These are phyloP conservation scores for Lemur catta DNA, from an alignment of 2,797 vertebrate species.

Conservation along the genomic window DNA sequence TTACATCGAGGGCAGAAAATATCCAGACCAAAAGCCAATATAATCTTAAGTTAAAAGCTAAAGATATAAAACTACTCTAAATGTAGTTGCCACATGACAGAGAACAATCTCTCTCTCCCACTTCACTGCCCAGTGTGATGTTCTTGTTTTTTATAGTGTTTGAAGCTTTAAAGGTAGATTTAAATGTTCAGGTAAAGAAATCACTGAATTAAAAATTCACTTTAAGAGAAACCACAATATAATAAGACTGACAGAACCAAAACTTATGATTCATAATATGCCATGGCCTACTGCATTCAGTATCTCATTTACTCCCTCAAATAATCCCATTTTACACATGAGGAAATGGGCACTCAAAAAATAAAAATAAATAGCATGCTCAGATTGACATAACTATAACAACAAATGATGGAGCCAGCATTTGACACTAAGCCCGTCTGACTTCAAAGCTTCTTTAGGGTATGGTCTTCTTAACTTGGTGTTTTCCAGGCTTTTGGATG, in stretches of 20 bases:
- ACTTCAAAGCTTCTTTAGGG: background rate
- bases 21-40: background rate
- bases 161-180: background rate
- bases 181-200: background rate
- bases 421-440: background rate
- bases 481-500: background rate
- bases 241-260: background rate
- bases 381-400: background rate
- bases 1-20: background rate
- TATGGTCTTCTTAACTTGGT: background rate
- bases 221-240: background rate
- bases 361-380: background rate
- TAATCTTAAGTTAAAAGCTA: background rate
- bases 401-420: background rate
- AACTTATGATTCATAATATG: background rate
- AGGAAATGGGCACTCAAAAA: background rate
- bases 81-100: background rate
- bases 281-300: background rate
- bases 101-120: background rate
- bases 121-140: background rate
- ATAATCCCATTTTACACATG: slow-evolving; percentile 3
- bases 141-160: background rate
- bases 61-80: background rate
- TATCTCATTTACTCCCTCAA: background rate
- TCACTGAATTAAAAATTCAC: background rate